Evolutionary conservation across 2,113 vertebrate genomes (phyloP).

Genomic region (Nycticorax nycticorax): DNA sequence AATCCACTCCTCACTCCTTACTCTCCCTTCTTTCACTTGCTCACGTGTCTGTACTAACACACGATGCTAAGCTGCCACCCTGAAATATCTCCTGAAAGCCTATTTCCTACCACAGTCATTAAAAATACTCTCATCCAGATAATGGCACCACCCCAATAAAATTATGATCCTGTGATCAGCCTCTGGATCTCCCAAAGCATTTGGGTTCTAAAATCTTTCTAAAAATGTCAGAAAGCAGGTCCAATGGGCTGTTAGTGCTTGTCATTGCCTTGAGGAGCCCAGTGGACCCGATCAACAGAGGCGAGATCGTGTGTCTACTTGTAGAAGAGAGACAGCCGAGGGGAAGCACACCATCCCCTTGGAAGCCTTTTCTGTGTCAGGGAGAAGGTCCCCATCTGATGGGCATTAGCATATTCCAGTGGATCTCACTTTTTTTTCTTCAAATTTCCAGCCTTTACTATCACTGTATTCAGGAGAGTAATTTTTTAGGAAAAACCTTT

Average conservation of each 20-base stretch:
- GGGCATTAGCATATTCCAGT: background rate
- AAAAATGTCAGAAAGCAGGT: background rate
- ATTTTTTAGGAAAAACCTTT: background rate
- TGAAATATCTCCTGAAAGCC: background rate
- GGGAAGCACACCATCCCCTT: background rate
- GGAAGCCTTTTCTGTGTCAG: background rate
- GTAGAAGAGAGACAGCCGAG: background rate
- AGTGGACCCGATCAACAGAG: background rate
- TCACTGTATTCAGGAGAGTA: background rate
- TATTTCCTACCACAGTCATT: background rate
- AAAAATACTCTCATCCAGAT: background rate
- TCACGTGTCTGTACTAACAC: background rate
- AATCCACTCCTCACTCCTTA: background rate
- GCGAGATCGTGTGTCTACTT: background rate
- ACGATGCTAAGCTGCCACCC: background rate
- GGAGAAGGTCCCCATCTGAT: background rate
- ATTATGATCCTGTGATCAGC: background rate
- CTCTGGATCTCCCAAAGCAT: background rate
- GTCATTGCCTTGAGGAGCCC: fast-evolving
- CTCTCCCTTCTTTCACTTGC: background rate
- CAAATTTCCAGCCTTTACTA: background rate
- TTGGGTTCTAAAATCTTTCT: background rate
- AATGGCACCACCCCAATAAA: background rate
- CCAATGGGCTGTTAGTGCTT: background rate
- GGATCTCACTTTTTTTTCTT: background rate